Conservation (phyloP, 2,888 invertebrate genomes). For the Plusia festucae region DNA sequence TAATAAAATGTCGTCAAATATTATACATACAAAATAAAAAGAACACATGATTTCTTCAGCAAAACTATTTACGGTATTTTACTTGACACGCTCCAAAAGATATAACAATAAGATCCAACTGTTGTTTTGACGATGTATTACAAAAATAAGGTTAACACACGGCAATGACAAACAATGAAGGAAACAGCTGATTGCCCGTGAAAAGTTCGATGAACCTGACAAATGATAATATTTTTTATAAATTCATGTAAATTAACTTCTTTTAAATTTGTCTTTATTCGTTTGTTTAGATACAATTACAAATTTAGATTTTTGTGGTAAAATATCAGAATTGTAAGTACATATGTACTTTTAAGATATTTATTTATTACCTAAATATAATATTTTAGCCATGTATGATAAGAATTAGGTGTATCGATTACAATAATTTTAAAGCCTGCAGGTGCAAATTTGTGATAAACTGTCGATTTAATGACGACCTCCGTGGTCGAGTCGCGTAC, state of each 20-base stretch:
- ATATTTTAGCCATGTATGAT: too few relatives aligned
- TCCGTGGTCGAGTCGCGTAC: too few relatives aligned
- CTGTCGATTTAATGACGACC: too few relatives aligned
- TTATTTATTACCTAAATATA: too few relatives aligned
- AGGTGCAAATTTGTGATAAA: too few relatives aligned
- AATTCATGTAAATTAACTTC: not conserved
- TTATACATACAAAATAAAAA: not conserved
- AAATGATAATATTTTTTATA: not conserved
- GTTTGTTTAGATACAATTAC: not conserved
- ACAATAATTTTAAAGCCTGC: too few relatives aligned
- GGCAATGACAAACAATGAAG: not conserved
- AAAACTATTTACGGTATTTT: not conserved
- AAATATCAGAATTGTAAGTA: too few relatives aligned
- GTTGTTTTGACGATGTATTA: not conserved
- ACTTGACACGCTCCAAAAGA: not conserved
- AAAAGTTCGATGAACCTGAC: not conserved
- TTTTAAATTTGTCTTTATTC: not conserved
- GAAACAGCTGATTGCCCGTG: conserved; percentile 1
- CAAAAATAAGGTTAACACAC: not conserved
- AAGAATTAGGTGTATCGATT: too few relatives aligned
- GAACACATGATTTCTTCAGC: not conserved
- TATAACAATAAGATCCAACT: not conserved
- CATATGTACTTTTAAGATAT: too few relatives aligned
- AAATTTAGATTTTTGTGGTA: too few relatives aligned
- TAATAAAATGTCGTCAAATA: not conserved